Evolutionary conservation across 1,140 invertebrate species (phyloP), one percentile per base, ranked within the genome.

Genomic region (Nymphalis io): DNA sequence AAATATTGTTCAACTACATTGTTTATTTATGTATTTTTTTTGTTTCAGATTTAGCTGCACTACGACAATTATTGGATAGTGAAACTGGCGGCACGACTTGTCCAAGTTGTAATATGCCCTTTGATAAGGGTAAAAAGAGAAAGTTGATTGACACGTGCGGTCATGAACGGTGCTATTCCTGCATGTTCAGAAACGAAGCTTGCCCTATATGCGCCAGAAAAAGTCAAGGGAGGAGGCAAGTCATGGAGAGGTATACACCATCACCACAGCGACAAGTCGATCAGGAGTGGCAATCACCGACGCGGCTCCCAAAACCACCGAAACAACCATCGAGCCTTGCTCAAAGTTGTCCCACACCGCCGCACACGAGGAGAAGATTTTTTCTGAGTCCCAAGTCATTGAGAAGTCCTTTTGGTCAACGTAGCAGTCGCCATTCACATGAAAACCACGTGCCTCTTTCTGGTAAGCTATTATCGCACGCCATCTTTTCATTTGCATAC

Each of bases 121-220:
- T 98, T 93, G 97, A 98, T 92, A 97, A 97, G 91, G 97, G 97
- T 89, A 98, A 98, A 92, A 98, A 98, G 92, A 94, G 98, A 87
- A 96, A 96, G 84, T 93, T 99, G 78, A 98, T 98, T 85, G 98
- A 98, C 92, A 95, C 96, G 61, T 99, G 97, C 91, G 97, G 97
- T 71, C 98, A 98, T 93, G 97, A 98, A 85, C 93, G 97, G 53
- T 98, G 97, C 92, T 98, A 98, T 93, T 95, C 96, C 72, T 98
- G 97, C 91, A 96, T 98, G 94, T 98, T 98, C 92, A 95, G 95
- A 78, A 97, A 96, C 92, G 97, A 98, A 89, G 93, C 95, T 27
- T 98, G 97, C 89, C 97, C 97, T n/a, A 93, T 98, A 23, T 98
- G 97, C 86, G 93, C 93, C 44, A 89, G 92, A 69, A 93, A 83